Base-by-base conservation (phyloP, 1,140 invertebrate genomes). In the Drosophila nigrodunni region DNA sequence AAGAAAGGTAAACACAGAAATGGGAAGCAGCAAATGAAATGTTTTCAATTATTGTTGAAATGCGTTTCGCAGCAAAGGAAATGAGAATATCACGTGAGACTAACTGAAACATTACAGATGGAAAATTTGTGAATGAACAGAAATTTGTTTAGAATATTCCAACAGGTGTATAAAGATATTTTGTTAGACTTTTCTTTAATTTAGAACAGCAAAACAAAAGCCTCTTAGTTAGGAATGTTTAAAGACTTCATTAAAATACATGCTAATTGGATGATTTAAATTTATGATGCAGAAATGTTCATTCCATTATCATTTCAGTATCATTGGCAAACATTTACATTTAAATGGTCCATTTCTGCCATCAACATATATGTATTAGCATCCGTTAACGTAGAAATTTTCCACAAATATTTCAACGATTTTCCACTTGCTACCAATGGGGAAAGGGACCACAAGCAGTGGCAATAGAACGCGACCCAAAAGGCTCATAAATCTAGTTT, bases 401-500 rank as follows among this genome's bases (percentile, higher is more conserved):
- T 71, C 62, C 67, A 77, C 64, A 79, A 77, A 77, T 78, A 80
- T 80, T 68, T 78, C 35, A n/a, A 44, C 61, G 8, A 64, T 74
- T 78, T 65, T 58, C 34, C 39, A 59, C 55, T 67, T 54, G 37
- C 44, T 52, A 50, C 43, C 21, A 10, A 30, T n/a, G 15, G 25
- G 13, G 64, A 30, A 6, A n/a, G 13, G 8, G 50, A 13, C 41
- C 15, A 30, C 13, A 37, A 65, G 57, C 57, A 10, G 66, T 49
- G 41, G 44, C 65, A 60, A 47, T 62, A 21, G 7, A 57, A 46
- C 54, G 25, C 34, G 41, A 62, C 34, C 52, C 44, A 69, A 66
- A 30, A 55, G 39, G 66, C 43, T 66, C 83, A 77, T 88, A 87
- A 87, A 87, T 87, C 66, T 77, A 50, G 43, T 52, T 58, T 57